Base-by-base conservation (phyloP, 2,113 vertebrate species). In the Vanacampus margaritifer region DNA sequence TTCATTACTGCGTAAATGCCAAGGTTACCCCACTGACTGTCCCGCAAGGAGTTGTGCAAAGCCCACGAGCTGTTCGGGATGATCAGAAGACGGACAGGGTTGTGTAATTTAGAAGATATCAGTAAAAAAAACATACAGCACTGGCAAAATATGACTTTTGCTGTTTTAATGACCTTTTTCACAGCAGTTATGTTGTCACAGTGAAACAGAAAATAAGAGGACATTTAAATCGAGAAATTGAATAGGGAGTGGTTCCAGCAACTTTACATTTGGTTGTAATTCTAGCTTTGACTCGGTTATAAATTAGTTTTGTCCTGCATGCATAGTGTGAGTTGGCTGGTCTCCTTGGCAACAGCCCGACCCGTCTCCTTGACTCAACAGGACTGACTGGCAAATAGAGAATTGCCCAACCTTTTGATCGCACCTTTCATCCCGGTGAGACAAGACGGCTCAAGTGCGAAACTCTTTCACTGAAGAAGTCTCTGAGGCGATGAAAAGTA, bases 1-100 rank as follows among this genome's bases (percentile, higher is more conserved):
- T 87, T 85, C 79, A 88, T 87, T 85, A 82, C 79, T 24, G 79
- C 71, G 75, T 81, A 87, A 90, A 90, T 89, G 87, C 82, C 84
- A 90, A 76, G 78, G 79, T 84, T 56, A 50, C 65, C 69, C 63
- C 36, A 14, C 79, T 71, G 59, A 45, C 65, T 43, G 62, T 75
- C 71, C 72, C 69, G 13, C 64, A 79, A 80, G 75, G 76, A 84
- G 75, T 83, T 73, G 58, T 28, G 32, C 23, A 4, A 68, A 65
- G 71, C 68, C 19, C 62, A 26, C 53, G 21, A 57, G 32, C 51
- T 66, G 62, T 48, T 67, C 70, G 54, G 26, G 39, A 62, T 24
- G 37, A 21, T 62, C 60, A 43, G 3, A 23, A 62, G 66, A 73
- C 7, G 2, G 54, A 32, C 64, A 65, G 39, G 48, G 6, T 16